Conservation (phyloP, 2,888 invertebrate genomes). For the Polyommatus icarus region DNA sequence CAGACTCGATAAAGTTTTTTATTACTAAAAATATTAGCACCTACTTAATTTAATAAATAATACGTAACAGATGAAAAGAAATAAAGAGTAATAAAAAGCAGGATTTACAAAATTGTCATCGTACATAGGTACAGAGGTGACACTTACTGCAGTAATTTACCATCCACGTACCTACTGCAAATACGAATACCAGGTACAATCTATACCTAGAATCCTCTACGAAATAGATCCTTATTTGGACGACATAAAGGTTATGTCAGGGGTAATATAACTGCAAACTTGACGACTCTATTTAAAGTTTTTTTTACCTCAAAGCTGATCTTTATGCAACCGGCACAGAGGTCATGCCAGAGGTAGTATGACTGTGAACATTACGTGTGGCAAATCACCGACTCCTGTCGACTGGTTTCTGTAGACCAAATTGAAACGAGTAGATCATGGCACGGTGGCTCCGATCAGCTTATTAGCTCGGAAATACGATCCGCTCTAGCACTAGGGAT, state of each 20-base stretch:
- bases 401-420: slow-evolving; percentile 49
- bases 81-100: not conserved
- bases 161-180: not conserved
- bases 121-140: not conserved
- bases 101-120: not conserved
- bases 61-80: not conserved
- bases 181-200: not conserved
- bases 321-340: not conserved
- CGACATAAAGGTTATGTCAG: not conserved
- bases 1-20: too few species aligned
- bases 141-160: not conserved
- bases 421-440: slow-evolving; percentile 10
- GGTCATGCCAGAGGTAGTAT: not conserved
- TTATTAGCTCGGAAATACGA: slow-evolving; percentile 80
- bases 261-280: too few species aligned
- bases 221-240: not conserved
- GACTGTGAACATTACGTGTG: not conserved
- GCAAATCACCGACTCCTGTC: slow-evolving; percentile 12
- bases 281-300: not conserved
- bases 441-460: slow-evolving; percentile 49
- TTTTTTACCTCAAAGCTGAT: not conserved
- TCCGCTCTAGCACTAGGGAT: slow-evolving; percentile 66
- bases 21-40: too few species aligned
- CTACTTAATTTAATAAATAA: too few species aligned
- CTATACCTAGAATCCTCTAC: not conserved